phyloP scores from a whole-genome alignment of 2,888 invertebrate genomes.

The Ecliptopera silaceata region DNA sequence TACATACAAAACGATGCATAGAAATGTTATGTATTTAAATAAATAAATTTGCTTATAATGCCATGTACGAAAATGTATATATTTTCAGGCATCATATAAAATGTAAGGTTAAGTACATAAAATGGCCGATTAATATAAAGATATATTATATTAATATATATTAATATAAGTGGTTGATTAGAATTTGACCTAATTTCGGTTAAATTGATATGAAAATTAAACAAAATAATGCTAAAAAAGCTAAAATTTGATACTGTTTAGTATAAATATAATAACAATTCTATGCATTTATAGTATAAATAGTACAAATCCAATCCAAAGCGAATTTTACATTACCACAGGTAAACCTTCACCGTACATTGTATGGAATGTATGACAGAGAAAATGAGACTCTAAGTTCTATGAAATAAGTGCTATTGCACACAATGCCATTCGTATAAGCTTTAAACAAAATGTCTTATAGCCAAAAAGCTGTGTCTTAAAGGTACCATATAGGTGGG shows the following conservation, averaged over 20 bases:
- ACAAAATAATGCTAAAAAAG: too few species aligned
- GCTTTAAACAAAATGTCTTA: background rate
- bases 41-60: background rate
- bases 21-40: conserved; percentile 1
- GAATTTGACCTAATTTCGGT: background rate
- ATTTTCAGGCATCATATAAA: too few species aligned
- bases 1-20: conserved; percentile 18
- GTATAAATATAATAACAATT: conserved; percentile 4
- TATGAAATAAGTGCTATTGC: background rate
- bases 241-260: background rate
- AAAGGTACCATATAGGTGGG: conserved; percentile 17
- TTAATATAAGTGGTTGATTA: too few species aligned
- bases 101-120: too few species aligned
- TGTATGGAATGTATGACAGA: conserved; percentile 19
- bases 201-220: background rate
- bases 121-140: too few species aligned
- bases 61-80: background rate
- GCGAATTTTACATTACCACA: conserved; percentile 7
- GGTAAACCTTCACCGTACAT: conserved; percentile 5
- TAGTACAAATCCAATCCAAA: conserved; percentile 7
- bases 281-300: conserved; percentile 7
- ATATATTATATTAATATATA: too few species aligned
- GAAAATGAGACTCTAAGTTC: conserved; percentile 1
- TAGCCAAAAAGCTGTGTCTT: conserved; percentile 1
- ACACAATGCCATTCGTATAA: background rate